Base-by-base conservation (phyloP, 2,888 invertebrate genomes). In the Hylaea fasciaria region DNA sequence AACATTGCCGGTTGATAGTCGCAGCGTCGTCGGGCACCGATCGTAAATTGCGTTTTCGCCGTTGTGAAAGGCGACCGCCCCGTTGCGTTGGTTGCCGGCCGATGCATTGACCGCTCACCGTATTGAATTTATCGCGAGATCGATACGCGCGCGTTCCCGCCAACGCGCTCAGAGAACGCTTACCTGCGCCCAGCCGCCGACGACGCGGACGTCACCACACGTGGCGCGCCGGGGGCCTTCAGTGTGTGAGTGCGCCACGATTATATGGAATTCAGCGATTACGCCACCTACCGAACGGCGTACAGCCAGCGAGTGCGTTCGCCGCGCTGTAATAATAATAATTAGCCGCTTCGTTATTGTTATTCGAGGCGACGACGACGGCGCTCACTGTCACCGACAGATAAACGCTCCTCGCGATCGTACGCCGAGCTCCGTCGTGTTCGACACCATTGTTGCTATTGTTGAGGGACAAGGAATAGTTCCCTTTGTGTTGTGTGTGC, bases 51-150 rank as follows among this genome's bases (percentile, higher is more conserved):
- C 81, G 80, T 86, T 86, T 85, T 85, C 82, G 78, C 76, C 74
- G 74, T 75, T 78, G 88, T 86, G 87, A 89, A 88, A 88, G 90
- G 88, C 83, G 76, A 80, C 75, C 81, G 83, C 69, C 64, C 9
- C 32, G 32, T 9, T 3, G 3, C 32, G 65, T 70, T 74, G 74
- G 73, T 70, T 77, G 71, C 76, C 81, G 76, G 72, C 73, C 82
- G 82, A 84, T 87, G 86, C 89, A 84, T 88, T 89, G 86, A 88
- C 88, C 89, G 89, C 82, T 83, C 79, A 73, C 81, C 81, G 82
- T 83, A 83, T 86, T 87, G 84, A 88, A 89, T 89, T 88, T 87
- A 89, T 89, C 87, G 83, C 83, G 75, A 80, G 89, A 89, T 90
- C 87, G 84, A 89, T 88, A 86, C 80, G 78, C 76, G 76, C 74